A percentile compares a stretch with the other conserved stretches of the same genome.
These are phyloP conservation scores for Puntigrus tetrazona DNA, from an alignment of 2,113 vertebrate species.

Conservation along the genomic window DNA sequence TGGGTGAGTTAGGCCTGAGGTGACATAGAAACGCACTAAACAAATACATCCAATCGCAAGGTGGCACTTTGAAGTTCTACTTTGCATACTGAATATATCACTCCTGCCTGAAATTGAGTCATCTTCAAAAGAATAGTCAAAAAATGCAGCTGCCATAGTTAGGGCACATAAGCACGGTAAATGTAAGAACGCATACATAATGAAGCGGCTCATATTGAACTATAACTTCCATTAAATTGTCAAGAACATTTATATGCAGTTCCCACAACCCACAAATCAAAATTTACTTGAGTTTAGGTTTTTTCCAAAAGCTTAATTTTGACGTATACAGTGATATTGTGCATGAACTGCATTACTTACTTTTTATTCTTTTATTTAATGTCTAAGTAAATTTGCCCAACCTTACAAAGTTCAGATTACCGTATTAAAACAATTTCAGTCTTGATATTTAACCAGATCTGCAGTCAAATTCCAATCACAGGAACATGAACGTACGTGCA, in stretches of 20 bases:
- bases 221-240: slow-evolving; percentile 52
- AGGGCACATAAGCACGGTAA: not conserved
- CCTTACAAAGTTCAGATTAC: not conserved
- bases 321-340: not conserved
- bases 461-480: slow-evolving; percentile 1
- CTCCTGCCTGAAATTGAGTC: not conserved
- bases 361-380: not conserved
- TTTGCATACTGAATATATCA: slow-evolving; percentile 22
- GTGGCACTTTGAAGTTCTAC: slow-evolving; percentile 47
- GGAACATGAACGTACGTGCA: not conserved
- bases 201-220: slow-evolving; percentile 7
- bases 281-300: not conserved
- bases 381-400: not conserved
- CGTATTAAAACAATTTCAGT: not conserved
- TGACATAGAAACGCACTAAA: slow-evolving; percentile 46
- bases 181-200: slow-evolving; percentile 43
- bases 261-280: not conserved
- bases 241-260: slow-evolving; percentile 54
- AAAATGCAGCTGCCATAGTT: not conserved
- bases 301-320: not conserved
- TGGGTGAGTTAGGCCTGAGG: not conserved
- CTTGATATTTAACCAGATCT: not conserved
- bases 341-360: not conserved
- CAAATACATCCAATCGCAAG: not conserved
- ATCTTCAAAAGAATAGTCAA: slow-evolving; percentile 30